Conservation (phyloP, 2,888 invertebrate genomes). For the Lysandra bellargus region DNA sequence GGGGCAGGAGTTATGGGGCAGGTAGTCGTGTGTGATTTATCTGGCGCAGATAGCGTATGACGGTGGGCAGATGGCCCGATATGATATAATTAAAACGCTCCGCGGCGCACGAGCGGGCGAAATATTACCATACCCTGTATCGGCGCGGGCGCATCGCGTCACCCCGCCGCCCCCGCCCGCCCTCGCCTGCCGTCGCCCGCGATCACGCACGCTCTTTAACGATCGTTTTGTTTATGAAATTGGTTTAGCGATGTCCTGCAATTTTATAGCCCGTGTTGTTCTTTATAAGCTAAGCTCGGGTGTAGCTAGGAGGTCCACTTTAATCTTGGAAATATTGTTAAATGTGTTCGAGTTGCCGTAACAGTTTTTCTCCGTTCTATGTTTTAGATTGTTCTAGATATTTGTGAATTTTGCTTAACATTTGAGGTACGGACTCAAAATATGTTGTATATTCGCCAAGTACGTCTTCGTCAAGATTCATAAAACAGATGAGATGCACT, state of each 20-base stretch:
- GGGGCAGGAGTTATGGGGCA: slow-evolving; percentile 30
- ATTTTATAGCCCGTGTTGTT: not conserved
- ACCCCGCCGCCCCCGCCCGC: slow-evolving; percentile 37
- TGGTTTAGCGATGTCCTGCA: slow-evolving; percentile 19
- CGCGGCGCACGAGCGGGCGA: slow-evolving; percentile 65
- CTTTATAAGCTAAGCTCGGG: not conserved
- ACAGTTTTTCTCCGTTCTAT: no score
- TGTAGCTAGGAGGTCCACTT: not conserved
- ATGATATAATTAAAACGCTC: slow-evolving; percentile 69
- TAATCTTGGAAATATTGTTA: not conserved
- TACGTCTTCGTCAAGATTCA: no score
- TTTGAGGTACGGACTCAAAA: no score
- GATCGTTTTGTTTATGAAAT: slow-evolving; percentile 18
- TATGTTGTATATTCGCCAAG: no score
- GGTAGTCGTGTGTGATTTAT: slow-evolving; percentile 33
- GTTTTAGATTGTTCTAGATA: no score
- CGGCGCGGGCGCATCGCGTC: slow-evolving; percentile 42
- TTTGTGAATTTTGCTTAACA: no score
- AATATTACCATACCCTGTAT: slow-evolving; percentile 69
- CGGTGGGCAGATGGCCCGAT: slow-evolving; percentile 47
- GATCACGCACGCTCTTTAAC: slow-evolving; percentile 24
- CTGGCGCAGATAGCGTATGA: slow-evolving; percentile 34
- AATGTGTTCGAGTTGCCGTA: not conserved
- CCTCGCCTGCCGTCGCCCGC: not conserved
- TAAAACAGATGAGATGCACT: no score